A percentile compares a stretch with the other conserved stretches of the same genome.
Conservation (phyloP, 2,113 vertebrate genomes). For the cat (Felis catus) region DNA sequence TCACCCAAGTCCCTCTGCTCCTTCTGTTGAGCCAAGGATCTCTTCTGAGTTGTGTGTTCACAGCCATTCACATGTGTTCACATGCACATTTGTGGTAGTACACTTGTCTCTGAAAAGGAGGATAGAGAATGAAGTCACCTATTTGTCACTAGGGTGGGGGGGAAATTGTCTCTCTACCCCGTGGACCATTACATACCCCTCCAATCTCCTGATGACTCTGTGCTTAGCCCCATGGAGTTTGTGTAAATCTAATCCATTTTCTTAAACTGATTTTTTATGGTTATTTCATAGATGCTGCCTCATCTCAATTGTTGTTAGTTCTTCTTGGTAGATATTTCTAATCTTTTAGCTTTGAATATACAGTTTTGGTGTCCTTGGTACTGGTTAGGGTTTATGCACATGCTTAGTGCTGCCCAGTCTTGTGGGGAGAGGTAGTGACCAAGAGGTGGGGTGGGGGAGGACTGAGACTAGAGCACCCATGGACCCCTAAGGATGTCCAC, state of each 20-base stretch:
- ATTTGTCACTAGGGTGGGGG: background rate
- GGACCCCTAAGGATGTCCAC: background rate
- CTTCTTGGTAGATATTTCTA: background rate
- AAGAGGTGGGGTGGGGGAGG: background rate
- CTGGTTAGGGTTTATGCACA: background rate
- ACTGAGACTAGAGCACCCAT: background rate
- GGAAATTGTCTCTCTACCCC: background rate
- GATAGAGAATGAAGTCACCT: background rate
- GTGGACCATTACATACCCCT: background rate
- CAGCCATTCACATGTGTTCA: background rate
- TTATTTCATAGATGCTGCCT: background rate
- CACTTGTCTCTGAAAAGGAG: background rate
- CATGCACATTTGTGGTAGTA: background rate
- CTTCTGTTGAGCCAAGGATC: background rate
- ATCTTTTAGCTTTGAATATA: background rate
- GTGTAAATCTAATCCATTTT: background rate
- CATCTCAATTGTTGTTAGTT: background rate
- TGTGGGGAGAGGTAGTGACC: background rate
- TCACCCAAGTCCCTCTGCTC: background rate
- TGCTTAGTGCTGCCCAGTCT: background rate
- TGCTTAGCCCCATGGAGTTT: background rate
- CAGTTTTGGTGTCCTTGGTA: background rate
- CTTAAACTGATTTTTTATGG: background rate
- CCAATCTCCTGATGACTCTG: background rate
- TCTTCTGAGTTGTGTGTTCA: background rate